Evolutionary conservation across 2,797 vertebrate genomes (phyloP).

Genomic region (Serranus cabrilla): DNA sequence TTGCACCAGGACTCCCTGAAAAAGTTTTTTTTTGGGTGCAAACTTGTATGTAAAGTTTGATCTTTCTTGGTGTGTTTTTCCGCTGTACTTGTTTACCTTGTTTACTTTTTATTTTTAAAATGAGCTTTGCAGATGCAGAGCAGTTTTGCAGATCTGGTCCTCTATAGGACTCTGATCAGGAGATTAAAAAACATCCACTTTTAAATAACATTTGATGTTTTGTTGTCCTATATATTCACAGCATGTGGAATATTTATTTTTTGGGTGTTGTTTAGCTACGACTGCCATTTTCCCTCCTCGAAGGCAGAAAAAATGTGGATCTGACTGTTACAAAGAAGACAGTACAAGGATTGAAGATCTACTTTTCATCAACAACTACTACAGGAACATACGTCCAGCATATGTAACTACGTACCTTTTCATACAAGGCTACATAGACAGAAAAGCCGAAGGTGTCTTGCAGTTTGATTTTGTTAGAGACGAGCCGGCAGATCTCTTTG

Average conservation of each 20-base stretch:
- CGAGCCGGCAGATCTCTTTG: slow-evolving; percentile 89
- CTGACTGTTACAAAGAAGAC: background rate
- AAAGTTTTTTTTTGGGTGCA: too few relatives aligned
- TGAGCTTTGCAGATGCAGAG: background rate
- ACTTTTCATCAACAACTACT: background rate
- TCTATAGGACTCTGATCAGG: background rate
- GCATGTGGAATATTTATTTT: background rate
- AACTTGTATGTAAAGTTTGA: too few relatives aligned
- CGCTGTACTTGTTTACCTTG: too few relatives aligned
- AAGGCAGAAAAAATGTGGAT: background rate
- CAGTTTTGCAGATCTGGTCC: background rate
- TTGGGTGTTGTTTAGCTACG: background rate
- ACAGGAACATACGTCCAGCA: background rate
- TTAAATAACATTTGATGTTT: background rate
- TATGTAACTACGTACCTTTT: slow-evolving; percentile 87
- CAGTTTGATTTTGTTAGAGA: slow-evolving; percentile 89
- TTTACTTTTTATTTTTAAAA: background rate
- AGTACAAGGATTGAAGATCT: background rate
- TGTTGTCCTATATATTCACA: background rate
- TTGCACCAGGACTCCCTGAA: too few relatives aligned
- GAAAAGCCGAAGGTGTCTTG: slow-evolving; percentile 94
- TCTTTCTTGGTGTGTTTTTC: too few relatives aligned
- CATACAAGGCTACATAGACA: slow-evolving; percentile 92
- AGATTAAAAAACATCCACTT: background rate
- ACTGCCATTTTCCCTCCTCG: background rate